Conservation (phyloP, 2,113 vertebrate species). For the Ivindomyrus marchei region DNA sequence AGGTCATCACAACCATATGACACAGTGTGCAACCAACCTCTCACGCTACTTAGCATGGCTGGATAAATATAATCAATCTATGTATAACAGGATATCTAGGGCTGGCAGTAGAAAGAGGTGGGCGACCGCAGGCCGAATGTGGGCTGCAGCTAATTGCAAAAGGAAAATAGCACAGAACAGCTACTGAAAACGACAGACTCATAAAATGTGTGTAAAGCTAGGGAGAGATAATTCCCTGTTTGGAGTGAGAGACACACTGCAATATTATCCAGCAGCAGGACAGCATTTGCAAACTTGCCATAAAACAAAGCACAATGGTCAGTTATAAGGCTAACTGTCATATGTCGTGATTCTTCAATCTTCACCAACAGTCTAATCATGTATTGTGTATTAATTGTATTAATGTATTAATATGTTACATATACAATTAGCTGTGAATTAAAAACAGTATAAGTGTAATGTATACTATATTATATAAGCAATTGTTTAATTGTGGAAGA, state of each 20-base stretch:
- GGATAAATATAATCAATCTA: background rate
- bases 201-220: background rate
- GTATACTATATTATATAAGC: background rate
- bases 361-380: background rate
- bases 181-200: background rate
- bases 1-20: background rate
- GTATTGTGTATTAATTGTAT: background rate
- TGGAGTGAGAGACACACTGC: background rate
- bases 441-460: background rate
- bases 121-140: background rate
- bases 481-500: background rate
- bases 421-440: background rate
- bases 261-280: background rate
- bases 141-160: background rate
- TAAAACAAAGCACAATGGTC: background rate
- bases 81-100: background rate
- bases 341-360: background rate
- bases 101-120: background rate
- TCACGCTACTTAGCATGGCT: background rate
- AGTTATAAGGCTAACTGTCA: background rate
- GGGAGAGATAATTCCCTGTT: background rate
- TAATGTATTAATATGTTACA: background rate
- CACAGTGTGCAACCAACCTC: background rate
- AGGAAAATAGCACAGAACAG: background rate
- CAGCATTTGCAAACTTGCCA: background rate